Percentiles rank a stretch among this genome's conserved stretches.
These are phyloP conservation scores for Lynx canadensis DNA, from an alignment of 2,113 vertebrate species.

Conservation along the genomic window DNA sequence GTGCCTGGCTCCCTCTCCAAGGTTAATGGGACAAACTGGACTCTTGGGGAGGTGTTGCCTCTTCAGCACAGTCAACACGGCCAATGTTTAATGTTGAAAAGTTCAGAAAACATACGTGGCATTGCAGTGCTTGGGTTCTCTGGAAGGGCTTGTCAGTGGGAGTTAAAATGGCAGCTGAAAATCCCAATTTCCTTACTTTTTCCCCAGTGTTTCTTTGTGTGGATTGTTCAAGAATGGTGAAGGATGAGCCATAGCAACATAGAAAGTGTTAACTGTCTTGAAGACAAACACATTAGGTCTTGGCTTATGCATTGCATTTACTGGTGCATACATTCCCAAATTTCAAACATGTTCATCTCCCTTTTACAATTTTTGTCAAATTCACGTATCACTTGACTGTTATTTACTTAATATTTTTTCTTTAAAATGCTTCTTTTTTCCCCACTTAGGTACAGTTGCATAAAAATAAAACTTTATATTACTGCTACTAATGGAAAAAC, in stretches of 20 bases:
- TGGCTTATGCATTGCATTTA: not conserved
- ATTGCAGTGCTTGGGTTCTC: not conserved
- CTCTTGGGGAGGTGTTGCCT: not conserved
- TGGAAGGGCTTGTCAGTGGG: not conserved
- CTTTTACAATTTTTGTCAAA: constrained; percentile 28
- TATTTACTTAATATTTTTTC: constrained; percentile 27
- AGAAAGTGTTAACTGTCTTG: not conserved
- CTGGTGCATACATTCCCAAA: not conserved
- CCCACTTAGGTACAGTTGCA: not conserved
- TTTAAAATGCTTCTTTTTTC: not conserved
- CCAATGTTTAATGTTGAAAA: not conserved
- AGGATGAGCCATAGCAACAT: not conserved
- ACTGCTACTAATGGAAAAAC: constrained; percentile 9
- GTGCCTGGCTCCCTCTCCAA: not conserved
- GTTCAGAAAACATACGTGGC: not conserved
- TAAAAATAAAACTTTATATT: constrained; percentile 45
- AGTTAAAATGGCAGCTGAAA: constrained; percentile 10
- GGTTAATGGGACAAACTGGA: constrained; percentile 11
- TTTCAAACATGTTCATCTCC: not conserved
- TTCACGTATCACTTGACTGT: not conserved
- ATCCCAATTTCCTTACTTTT: not conserved
- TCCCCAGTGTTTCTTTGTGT: not conserved
- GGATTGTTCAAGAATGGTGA: not conserved
- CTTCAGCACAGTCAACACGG: not conserved
- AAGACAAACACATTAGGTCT: not conserved